Conservation (phyloP, 2,888 invertebrate genomes). For the Tachina grossa region DNA sequence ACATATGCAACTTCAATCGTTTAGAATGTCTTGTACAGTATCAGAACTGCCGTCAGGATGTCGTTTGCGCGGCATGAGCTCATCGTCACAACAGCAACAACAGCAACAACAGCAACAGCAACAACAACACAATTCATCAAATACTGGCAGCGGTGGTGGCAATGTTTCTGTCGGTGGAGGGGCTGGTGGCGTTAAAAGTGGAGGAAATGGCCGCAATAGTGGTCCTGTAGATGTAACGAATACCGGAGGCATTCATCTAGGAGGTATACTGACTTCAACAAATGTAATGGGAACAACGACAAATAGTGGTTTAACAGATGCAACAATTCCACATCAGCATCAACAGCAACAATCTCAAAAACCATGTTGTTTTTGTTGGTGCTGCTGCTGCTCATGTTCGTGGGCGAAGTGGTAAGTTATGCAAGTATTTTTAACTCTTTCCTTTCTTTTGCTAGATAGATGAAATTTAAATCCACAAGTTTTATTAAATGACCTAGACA, state of each 20-base stretch:
- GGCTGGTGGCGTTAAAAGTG: constrained; percentile 77
- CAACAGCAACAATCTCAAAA: constrained; percentile 84
- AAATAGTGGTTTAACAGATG: constrained; percentile 67
- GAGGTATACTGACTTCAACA: constrained; percentile 76
- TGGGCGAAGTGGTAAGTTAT: constrained; percentile 83
- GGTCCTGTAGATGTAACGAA: constrained; percentile 73
- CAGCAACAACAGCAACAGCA: constrained; percentile 75
- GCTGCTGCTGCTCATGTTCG: constrained; percentile 88
- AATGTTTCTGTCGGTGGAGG: constrained; percentile 68
- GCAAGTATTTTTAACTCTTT: constrained; percentile 10
- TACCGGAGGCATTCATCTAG: constrained; percentile 76
- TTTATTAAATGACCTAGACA: too few species aligned
- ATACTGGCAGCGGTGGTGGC: constrained; percentile 66
- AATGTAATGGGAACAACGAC: constrained; percentile 74
- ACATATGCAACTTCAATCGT: neutral
- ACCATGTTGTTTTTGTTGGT: constrained; percentile 87
- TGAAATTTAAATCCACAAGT: too few species aligned
- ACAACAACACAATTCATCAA: constrained; percentile 74
- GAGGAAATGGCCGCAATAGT: constrained; percentile 63
- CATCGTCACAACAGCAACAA: constrained; percentile 81
- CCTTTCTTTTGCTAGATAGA: too few species aligned
- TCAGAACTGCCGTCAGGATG: constrained; percentile 84
- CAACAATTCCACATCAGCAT: constrained; percentile 73
- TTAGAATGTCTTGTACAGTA: constrained; percentile 85
- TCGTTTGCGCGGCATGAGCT: constrained; percentile 83